Evolutionary conservation across 2,113 vertebrate species (phyloP), one percentile per base, ranked within the genome.

Genomic region (Panthera uncia): DNA sequence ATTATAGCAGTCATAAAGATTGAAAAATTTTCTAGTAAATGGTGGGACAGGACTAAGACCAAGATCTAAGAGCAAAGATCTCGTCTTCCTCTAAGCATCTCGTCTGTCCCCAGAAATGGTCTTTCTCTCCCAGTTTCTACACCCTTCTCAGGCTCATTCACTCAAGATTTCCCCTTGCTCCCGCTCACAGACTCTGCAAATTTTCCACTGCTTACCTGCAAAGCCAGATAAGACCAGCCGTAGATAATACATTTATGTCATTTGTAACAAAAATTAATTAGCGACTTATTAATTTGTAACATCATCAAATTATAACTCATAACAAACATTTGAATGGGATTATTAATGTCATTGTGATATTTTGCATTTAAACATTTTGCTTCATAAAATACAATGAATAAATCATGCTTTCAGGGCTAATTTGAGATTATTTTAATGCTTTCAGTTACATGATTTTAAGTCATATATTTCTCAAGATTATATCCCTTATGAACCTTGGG

Each of bases 311-410:
- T 96, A 16, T 52, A 83, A 79, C n/a, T 89, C 4, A n/a, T 76
- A 89, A n/a, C 19, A 93, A 96, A 83, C 31, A 50, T 65, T 86
- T 97, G 25, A 86, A 48, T 86, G 79, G 27, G 3, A 52, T 41
- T 80, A 38, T 95, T 97, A 57, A 95, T 92, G 36, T 61, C 81
- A 80, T 80, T 68, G 10, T 74, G 21, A n/a, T 69, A 91, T 65
- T 85, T 97, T 76, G 5, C 65, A 94, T 88, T 89, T 88, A 84
- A 95, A n/a, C 66, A 79, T 38, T 52, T 88, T 76, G 25, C 36
- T 45, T 97, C 48, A 93, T 89, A 55, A 97, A 96, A 71, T 81
- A 73, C 48, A 5, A 81, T 94, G 48, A 94, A 16, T 71, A 86
- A 16, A 55, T 94, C 33, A 65, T 82, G 33, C 19, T 84, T 86